Evolutionary conservation across 1,140 invertebrate species (phyloP), one percentile per base, ranked within the genome.

Genomic region (Paracyclopina nana): DNA sequence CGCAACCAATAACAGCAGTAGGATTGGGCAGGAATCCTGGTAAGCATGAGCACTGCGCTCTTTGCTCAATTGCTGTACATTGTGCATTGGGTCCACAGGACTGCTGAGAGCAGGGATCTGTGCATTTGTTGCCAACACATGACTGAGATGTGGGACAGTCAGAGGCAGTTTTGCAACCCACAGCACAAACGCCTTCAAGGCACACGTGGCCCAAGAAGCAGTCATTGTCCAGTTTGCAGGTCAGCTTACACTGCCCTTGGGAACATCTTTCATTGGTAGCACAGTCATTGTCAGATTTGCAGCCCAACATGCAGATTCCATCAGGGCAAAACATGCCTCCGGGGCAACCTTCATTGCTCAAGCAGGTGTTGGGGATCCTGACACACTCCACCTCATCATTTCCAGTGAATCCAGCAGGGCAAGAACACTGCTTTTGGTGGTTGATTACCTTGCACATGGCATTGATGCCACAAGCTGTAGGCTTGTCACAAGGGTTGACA

Each of bases 121-220:
- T 31, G 55, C 64, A 65, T 31, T 57, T 4, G 60, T 84, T 82
- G 42, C 75, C 73, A 55, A 76, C 66, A 56, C 84, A 88, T 0
- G 79, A 74, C 62, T 86, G 79, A 31, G 76, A 78, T 5, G 74
- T 74, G 56, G 78, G 76, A 61, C 86, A 91, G 61, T 90, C 85
- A 56, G 82, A 79, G 58, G 88, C 81, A 9, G 75, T 73, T 54
- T 79, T 75, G 59, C 86, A 91, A 8, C 85, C 86, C 57, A 80
- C 78, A 42, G 79, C 71, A 58, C 84, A 90, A 63, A 78, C 78
- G 57, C 84, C 84, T 55, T 76, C 72, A 24, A 84, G 63, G 60
- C 84, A 90, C 55, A 88, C 82, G 58, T 90, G 82, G 9, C 83
- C 83, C 9, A 87, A 65, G 71, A 86, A 87, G 60, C 85, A 90